These are phyloP conservation scores for Rhinogobius similis DNA, from an alignment of 2,113 vertebrate species.

Conservation along the genomic window DNA sequence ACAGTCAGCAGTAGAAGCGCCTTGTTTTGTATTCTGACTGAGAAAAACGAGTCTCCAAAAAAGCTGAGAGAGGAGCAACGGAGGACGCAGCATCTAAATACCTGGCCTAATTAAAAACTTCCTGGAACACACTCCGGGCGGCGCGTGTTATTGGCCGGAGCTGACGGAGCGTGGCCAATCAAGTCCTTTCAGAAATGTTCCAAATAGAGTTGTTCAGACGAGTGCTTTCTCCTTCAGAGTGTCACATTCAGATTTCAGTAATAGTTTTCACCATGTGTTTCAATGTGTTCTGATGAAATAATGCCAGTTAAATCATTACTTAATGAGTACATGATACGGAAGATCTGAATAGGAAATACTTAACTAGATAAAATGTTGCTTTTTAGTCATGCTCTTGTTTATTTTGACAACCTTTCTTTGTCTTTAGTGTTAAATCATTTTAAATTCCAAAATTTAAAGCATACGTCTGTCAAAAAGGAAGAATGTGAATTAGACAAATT, in stretches of 20 bases:
- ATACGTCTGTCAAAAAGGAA: neutral
- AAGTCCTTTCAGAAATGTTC: neutral
- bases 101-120: conserved; percentile 28
- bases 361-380: too few species aligned
- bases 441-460: neutral
- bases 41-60: neutral
- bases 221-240: neutral
- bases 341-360: too few species aligned
- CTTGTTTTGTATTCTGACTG: conserved; percentile 31
- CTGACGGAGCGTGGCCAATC: conserved; percentile 11
- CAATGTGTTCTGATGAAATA: neutral
- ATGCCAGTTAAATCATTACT: neutral
- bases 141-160: neutral
- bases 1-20: conserved; percentile 2
- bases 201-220: neutral
- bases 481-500: too few species aligned
- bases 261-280: neutral
- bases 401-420: neutral
- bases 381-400: neutral
- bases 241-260: neutral
- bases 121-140: conserved; percentile 14
- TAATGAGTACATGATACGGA: neutral
- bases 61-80: conserved; percentile 9
- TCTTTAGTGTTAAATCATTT: too few species aligned
- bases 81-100: conserved; percentile 19